Conservation (phyloP, 2,888 invertebrate genomes). For the Tinea pellionella region DNA sequence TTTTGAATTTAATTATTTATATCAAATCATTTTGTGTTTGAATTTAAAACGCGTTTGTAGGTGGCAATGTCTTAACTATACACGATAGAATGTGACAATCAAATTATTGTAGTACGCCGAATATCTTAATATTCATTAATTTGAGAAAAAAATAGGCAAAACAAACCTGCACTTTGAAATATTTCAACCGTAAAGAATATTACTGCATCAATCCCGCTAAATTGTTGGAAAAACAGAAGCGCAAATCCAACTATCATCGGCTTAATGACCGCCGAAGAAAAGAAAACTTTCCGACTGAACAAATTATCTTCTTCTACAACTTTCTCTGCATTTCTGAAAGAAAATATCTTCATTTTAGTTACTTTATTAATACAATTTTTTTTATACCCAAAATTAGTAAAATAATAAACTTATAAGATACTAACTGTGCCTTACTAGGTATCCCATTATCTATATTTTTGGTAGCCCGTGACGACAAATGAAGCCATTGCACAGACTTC, state of each 20-base stretch:
- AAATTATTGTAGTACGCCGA: too few species aligned
- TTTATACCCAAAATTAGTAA: neutral
- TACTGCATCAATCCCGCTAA: slow-evolving; percentile 70
- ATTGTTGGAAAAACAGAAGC: slow-evolving; percentile 68
- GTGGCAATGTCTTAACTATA: too few species aligned
- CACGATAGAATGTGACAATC: too few species aligned
- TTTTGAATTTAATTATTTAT: too few species aligned
- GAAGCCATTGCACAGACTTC: slow-evolving; percentile 60
- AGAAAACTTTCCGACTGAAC: slow-evolving; percentile 56
- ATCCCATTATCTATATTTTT: neutral
- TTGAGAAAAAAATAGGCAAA: neutral
- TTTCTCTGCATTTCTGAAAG: slow-evolving; percentile 33
- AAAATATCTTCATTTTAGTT: slow-evolving; percentile 1
- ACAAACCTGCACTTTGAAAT: slow-evolving; percentile 58
- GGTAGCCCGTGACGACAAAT: slow-evolving; percentile 50
- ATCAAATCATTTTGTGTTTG: too few species aligned
- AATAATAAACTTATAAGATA: neutral
- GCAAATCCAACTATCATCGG: slow-evolving; percentile 60
- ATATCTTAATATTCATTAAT: too few species aligned
- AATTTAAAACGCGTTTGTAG: too few species aligned
- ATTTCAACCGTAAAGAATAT: slow-evolving; percentile 71
- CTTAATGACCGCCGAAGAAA: slow-evolving; percentile 53
- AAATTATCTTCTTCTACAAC: slow-evolving; percentile 29
- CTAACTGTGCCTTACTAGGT: neutral
- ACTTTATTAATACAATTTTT: neutral